Evolutionary conservation across 2,797 vertebrate genomes (phyloP).

Genomic region (Harpagifer antarcticus): DNA sequence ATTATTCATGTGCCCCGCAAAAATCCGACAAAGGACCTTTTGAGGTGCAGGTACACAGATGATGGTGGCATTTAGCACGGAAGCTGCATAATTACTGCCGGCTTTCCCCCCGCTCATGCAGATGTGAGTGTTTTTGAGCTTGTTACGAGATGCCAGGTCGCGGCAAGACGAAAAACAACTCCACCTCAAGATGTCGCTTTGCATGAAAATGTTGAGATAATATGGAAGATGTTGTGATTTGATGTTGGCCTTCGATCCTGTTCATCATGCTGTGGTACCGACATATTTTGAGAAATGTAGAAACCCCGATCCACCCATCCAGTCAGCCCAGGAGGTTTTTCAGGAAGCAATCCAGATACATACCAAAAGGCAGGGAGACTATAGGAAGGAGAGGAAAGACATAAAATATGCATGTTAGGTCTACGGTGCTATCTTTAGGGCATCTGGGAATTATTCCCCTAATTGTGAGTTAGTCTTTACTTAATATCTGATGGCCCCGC

Average conservation of each 20-base stretch:
- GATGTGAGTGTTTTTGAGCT: constrained; percentile 63
- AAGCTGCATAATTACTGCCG: constrained; percentile 70
- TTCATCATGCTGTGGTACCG: constrained; percentile 29
- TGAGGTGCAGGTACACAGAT: constrained; percentile 80
- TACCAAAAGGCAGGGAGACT: constrained; percentile 30
- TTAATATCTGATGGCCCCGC: constrained; percentile 76
- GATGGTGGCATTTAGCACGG: constrained; percentile 69
- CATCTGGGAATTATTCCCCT: constrained; percentile 74
- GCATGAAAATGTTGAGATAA: constrained; percentile 42
- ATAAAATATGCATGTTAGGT: constrained; percentile 71
- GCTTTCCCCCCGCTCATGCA: constrained; percentile 50
- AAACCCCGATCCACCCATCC: constrained; percentile 33
- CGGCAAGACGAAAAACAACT: constrained; percentile 38
- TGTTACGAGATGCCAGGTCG: constrained; percentile 53
- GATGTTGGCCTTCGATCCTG: constrained; percentile 27
- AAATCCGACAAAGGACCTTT: constrained; percentile 81
- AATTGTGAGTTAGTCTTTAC: constrained; percentile 81
- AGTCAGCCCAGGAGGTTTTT: constrained; percentile 22
- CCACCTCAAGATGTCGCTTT: constrained; percentile 45
- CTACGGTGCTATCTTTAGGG: constrained; percentile 60
- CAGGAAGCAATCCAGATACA: constrained; percentile 32
- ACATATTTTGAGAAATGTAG: constrained; percentile 16
- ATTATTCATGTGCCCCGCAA: constrained; percentile 83
- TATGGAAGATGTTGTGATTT: constrained; percentile 28
- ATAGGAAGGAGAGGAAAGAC: constrained; percentile 44